Percentiles rank a stretch among this genome's conserved stretches.
phyloP scores from a whole-genome alignment of 1,140 invertebrate species.

The Ridgeia piscesae region DNA sequence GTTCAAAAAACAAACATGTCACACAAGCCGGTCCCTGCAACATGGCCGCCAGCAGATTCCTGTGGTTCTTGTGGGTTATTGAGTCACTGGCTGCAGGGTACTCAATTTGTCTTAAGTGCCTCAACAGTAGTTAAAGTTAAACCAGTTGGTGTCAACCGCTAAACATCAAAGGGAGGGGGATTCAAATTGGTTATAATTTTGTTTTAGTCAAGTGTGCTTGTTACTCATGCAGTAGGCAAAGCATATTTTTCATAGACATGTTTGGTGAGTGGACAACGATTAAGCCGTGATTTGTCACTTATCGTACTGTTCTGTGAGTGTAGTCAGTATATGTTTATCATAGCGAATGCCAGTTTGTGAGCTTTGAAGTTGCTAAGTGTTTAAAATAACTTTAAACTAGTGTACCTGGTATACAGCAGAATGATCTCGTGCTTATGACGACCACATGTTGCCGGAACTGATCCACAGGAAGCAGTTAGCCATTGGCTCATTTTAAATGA shows the following conservation, averaged over 20 bases:
- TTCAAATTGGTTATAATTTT: too few species aligned
- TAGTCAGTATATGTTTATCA: neutral
- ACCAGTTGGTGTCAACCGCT: too few species aligned
- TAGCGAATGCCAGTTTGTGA: neutral
- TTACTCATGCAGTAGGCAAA: neutral
- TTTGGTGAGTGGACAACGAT: neutral
- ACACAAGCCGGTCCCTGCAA: too few species aligned
- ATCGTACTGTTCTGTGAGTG: neutral
- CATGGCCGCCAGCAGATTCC: too few species aligned
- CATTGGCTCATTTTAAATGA: neutral
- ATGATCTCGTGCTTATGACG: neutral
- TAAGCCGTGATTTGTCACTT: neutral
- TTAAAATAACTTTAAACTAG: neutral
- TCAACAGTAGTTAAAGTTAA: too few species aligned
- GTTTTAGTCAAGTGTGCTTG: too few species aligned
- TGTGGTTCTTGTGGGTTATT: too few species aligned
- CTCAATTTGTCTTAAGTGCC: neutral
- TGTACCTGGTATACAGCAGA: neutral
- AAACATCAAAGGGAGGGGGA: too few species aligned
- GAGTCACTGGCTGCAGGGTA: neutral
- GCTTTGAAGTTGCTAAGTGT: neutral
- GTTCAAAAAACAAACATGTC: too few species aligned
- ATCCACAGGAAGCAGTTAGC: neutral
- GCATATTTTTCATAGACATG: neutral
- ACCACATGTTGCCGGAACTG: neutral